Evolutionary conservation across 1,140 invertebrate genomes (phyloP).

Genomic region (Rhopalosiphum maidis): DNA sequence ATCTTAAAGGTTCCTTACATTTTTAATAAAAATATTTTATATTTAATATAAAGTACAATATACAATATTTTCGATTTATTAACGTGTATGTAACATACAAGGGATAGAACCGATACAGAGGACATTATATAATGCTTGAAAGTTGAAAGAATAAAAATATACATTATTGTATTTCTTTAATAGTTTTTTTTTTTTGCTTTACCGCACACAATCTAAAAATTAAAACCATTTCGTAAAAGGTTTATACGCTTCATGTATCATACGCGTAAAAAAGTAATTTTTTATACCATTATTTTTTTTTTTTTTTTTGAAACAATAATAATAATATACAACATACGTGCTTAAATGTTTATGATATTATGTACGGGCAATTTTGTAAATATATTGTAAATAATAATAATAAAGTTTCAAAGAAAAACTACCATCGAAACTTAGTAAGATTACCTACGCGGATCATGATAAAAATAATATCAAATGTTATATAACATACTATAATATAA

Average conservation of each 20-base stretch:
- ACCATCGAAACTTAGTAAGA: slow-evolving; percentile 16
- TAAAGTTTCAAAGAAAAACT: slow-evolving; percentile 8
- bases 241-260: slow-evolving; percentile 1
- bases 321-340: not conserved
- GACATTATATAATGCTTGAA: not conserved
- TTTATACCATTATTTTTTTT: not conserved
- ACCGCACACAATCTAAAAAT: not conserved
- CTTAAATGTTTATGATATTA: not conserved
- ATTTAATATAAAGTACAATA: not conserved
- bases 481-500: not conserved
- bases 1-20: not conserved
- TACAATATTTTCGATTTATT: slow-evolving; percentile 12
- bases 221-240: not conserved
- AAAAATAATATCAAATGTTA: not conserved
- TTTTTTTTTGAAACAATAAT: not conserved
- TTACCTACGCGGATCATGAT: not conserved
- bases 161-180: not conserved
- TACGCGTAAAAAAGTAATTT: slow-evolving; percentile 6
- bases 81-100: not conserved
- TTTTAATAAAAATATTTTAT: slow-evolving; percentile 14
- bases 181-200: not conserved
- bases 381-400: not conserved
- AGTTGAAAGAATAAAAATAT: not conserved
- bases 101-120: not conserved
- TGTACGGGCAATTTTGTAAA: not conserved